A percentile compares a stretch with the other conserved stretches of the same genome.
Conservation (phyloP, 2,797 vertebrate species). For the Gambusia yucatana region DNA sequence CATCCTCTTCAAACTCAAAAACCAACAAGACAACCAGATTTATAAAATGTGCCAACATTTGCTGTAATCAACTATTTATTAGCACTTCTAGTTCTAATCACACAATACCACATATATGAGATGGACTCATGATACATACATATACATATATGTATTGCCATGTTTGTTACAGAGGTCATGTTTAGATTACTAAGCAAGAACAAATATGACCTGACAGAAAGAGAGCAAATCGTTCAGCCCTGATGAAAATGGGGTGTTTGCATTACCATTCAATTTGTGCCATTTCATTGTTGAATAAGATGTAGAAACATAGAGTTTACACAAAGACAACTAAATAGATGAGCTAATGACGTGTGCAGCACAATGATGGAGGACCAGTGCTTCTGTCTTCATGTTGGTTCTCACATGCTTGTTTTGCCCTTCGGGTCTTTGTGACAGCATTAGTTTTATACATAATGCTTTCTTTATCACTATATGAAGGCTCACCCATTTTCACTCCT, state of each 20-base stretch:
- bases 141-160: background rate
- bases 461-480: slow-evolving; percentile 4
- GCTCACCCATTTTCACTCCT: slow-evolving; percentile 4
- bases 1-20: background rate
- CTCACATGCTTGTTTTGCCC: slow-evolving; percentile 1
- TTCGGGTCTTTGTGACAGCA: slow-evolving; percentile 6
- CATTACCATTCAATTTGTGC: background rate
- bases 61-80: background rate
- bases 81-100: background rate
- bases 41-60: background rate
- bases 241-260: background rate
- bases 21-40: background rate
- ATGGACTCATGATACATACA: too few relatives aligned
- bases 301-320: background rate
- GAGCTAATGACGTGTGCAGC: background rate
- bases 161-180: background rate
- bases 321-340: background rate
- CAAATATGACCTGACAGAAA: background rate
- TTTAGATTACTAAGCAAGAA: background rate
- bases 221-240: background rate
- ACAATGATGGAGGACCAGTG: background rate
- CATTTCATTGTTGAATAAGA: background rate
- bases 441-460: slow-evolving; percentile 3
- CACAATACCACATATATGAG: too few relatives aligned
- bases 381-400: slow-evolving; percentile 2